Conservation (phyloP, 2,113 vertebrate genomes). For the Microcebus tavaratra region DNA sequence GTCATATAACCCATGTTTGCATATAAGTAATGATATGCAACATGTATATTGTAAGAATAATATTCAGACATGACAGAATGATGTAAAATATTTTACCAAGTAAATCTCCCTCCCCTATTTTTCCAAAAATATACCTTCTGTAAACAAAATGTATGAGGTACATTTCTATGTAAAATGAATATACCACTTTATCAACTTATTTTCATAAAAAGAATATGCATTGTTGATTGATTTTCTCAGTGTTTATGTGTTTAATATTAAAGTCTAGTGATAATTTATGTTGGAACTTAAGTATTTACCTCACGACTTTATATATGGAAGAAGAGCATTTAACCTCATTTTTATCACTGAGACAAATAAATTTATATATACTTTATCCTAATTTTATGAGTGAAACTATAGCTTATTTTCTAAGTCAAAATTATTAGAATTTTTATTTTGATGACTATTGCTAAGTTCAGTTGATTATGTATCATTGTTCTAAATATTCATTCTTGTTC, state of each 20-base stretch:
- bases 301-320: neutral
- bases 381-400: neutral
- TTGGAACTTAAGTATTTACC: neutral
- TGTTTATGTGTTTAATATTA: neutral
- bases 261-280: neutral
- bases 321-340: neutral
- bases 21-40: neutral
- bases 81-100: neutral
- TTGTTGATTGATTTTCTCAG: neutral
- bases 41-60: neutral
- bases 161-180: neutral
- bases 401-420: constrained; percentile 7
- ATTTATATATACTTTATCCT: neutral
- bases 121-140: neutral
- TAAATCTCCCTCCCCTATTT: neutral
- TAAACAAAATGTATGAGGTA: neutral
- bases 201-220: neutral
- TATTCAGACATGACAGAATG: neutral
- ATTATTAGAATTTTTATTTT: neutral
- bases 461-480: neutral
- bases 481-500: neutral
- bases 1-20: neutral
- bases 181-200: neutral
- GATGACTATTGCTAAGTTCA: neutral
- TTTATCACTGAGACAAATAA: neutral